Evolutionary conservation across 2,797 vertebrate species (phyloP), one percentile per base, ranked within the genome.

Genomic region (Loris lydekkerianus): DNA sequence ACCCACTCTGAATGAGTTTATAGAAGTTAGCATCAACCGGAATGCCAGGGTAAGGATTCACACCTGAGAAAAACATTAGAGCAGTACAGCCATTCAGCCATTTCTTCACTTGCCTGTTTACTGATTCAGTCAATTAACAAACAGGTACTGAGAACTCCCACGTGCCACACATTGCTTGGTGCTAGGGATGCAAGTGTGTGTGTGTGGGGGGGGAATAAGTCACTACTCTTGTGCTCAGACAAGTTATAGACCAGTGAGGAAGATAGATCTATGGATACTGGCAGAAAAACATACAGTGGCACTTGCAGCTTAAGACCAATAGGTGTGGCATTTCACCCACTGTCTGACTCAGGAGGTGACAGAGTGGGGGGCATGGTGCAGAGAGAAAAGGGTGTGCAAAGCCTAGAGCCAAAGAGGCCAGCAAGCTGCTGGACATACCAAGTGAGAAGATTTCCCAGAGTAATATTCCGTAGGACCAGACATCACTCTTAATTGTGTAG

Each of bases 381-480:
- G 43, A 92, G 10, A 31, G 37, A 14, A 6, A 14, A 27, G 77
- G 31, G 7, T 0, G 17, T 14, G 6, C 37, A 29, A 70, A 73
- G n/a, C 23, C 17, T 34, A 2, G 10, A 5, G 46, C 49, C 75
- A 18, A 43, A 56, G 46, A 60, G 3, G 40, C 9, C 58, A 9
- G 75, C 46, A 7, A 72, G 10, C 11, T 5, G 5, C 25, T 56
- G 43, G 90, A 97, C 98, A 17, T 99, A 99, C 99, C 99, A 3
- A 99, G 98, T 53, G 99, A 99, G 98, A 99, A 99, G 98, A 99
- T 99, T 98, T 99, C 99, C 99, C 99, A 99, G 14, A 99, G 99
- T 88, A 99, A 98, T 97, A 99, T 99, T 96, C 99, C 99, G 0
- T 99, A 99, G 0, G 99, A 99, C 99, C 99, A 99, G 97, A 99